Percentiles rank a stretch among this genome's conserved stretches.
Conservation (phyloP, 2,113 vertebrate species). For the Antigone vipio region DNA sequence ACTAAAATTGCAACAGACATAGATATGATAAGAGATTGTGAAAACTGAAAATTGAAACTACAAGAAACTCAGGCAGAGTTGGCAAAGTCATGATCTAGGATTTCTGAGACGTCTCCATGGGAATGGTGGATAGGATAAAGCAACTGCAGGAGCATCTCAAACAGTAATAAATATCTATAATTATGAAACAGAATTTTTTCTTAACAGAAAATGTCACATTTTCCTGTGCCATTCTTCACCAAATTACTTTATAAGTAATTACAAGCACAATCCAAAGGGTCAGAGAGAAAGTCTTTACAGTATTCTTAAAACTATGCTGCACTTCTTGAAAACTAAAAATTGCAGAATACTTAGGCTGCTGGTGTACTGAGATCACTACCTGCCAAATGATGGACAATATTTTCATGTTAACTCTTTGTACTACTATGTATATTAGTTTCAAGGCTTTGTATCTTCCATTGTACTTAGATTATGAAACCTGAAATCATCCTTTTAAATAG, state of each 20-base stretch:
- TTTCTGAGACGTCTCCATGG: neutral
- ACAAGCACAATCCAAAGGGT: neutral
- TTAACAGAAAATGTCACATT: neutral
- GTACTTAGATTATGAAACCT: neutral
- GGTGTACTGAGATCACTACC: neutral
- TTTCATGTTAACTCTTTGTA: neutral
- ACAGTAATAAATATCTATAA: neutral
- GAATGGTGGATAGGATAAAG: neutral
- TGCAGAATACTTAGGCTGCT: neutral
- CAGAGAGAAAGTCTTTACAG: rapidly evolving
- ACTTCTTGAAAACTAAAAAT: neutral
- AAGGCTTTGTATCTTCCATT: neutral
- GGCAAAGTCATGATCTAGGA: neutral
- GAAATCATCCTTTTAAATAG: neutral
- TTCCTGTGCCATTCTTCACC: neutral
- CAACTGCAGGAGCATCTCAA: neutral
- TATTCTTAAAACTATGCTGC: neutral
- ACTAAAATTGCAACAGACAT: neutral
- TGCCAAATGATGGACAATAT: neutral
- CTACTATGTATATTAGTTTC: neutral
- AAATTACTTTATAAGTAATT: neutral
- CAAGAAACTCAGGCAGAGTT: neutral
- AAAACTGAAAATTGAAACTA: neutral
- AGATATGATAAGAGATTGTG: neutral
- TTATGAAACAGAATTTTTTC: neutral